A percentile compares a stretch with the other conserved stretches of the same genome.
Evolutionary conservation across 2,888 invertebrate genomes (phyloP).

Genomic region (Volucella zonaria): DNA sequence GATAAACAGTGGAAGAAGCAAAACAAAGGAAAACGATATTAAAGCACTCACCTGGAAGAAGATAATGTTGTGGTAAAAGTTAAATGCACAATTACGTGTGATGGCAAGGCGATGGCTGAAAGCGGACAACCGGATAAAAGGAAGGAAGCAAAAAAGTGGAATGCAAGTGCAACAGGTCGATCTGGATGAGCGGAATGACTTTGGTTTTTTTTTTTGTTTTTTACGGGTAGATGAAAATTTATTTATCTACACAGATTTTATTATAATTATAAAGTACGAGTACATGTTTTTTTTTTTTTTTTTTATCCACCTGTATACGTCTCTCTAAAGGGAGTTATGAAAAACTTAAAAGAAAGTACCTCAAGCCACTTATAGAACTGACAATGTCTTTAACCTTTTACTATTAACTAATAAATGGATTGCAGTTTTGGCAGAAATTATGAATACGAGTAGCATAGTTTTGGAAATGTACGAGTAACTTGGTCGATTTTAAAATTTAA

Average conservation of each 20-base stretch:
- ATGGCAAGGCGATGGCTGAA: constrained; percentile 40
- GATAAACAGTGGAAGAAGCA: constrained; percentile 15
- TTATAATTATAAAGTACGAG: background rate
- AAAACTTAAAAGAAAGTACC: background rate
- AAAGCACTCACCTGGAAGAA: constrained; percentile 71
- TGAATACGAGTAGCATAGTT: too few relatives aligned
- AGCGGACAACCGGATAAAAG: constrained; percentile 57
- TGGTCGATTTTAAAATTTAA: too few relatives aligned
- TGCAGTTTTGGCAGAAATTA: too few relatives aligned
- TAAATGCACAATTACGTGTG: constrained; percentile 71
- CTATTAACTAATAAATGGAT: too few relatives aligned
- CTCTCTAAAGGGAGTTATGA: too few relatives aligned
- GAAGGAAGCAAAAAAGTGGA: constrained; percentile 19
- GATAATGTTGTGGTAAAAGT: constrained; percentile 72
- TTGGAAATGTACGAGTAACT: too few relatives aligned
- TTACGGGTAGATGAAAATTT: constrained; percentile 10
- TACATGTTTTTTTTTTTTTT: background rate
- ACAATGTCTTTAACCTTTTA: too few relatives aligned
- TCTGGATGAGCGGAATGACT: constrained; percentile 17
- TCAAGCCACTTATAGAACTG: background rate
- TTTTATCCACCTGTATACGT: background rate
- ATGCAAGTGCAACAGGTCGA: constrained; percentile 44
- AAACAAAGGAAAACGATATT: constrained; percentile 68
- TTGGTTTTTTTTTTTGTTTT: constrained; percentile 15
- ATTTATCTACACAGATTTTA: constrained; percentile 19